phyloP scores from a whole-genome alignment of 35 echinoderm and acorn worm genomes.

The Strongylocentrotus purpuratus region DNA sequence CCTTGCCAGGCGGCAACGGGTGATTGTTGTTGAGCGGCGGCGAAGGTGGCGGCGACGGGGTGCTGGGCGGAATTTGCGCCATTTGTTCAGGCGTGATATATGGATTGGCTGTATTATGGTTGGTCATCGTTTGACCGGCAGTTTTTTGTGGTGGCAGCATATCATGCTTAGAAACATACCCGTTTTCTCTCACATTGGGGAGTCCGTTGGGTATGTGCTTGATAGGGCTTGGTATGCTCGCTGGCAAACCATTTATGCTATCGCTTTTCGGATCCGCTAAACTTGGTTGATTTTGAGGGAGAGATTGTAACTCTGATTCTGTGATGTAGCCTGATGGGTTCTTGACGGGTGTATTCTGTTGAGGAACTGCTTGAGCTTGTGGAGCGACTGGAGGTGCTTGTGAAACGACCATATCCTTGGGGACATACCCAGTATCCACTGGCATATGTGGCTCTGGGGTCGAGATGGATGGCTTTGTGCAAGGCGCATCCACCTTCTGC shows the following conservation, averaged over 20 bases:
- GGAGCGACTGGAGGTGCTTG: too few species aligned
- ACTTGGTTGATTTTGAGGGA: neutral
- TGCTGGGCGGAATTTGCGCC: conserved; percentile 25
- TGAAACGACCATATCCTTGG: neutral
- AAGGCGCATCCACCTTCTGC: neutral
- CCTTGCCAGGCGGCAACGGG: conserved; percentile 19
- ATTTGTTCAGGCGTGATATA: conserved; percentile 36
- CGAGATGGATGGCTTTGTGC: neutral
- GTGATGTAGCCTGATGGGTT: conserved; percentile 16
- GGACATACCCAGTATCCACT: neutral
- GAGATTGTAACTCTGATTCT: conserved; percentile 32
- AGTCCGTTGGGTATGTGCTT: conserved; percentile 34
- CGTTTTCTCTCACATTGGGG: neutral
- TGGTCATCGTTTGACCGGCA: too few species aligned
- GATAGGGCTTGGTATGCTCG: neutral
- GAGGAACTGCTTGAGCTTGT: neutral
- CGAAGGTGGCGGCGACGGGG: neutral
- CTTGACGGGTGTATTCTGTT: neutral
- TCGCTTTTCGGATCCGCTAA: neutral
- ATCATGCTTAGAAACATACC: neutral
- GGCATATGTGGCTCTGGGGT: neutral
- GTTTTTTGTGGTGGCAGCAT: neutral
- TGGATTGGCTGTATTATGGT: neutral
- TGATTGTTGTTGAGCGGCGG: conserved; percentile 29
- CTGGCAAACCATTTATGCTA: neutral